Conservation (phyloP, 1,140 invertebrate species). For the Heliconius hewitsoni region DNA sequence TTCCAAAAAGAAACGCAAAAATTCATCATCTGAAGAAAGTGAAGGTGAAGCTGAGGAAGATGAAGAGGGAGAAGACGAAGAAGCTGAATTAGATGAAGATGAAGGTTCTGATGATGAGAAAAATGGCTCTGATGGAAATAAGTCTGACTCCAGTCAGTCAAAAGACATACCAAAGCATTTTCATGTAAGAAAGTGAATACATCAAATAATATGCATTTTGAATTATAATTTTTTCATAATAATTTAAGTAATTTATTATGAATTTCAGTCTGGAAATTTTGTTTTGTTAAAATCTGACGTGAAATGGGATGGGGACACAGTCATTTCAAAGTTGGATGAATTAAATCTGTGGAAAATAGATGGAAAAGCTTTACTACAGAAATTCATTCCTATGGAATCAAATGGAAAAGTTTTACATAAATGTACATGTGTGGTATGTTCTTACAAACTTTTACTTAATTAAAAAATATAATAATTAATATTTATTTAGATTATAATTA, state of each 20-base stretch:
- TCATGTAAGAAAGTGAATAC: slow-evolving; percentile 64
- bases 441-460: slow-evolving; percentile 8
- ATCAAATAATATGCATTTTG: not conserved
- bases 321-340: slow-evolving; percentile 79
- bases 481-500: slow-evolving; percentile 10
- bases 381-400: slow-evolving; percentile 88
- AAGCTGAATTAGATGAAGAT: slow-evolving; percentile 73
- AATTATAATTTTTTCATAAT: not conserved
- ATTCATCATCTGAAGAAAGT: slow-evolving; percentile 69
- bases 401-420: slow-evolving; percentile 87
- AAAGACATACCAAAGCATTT: slow-evolving; percentile 82
- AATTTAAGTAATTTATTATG: slow-evolving; percentile 12
- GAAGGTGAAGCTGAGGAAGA: slow-evolving; percentile 73
- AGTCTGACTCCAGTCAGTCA: slow-evolving; percentile 79
- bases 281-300: slow-evolving; percentile 86
- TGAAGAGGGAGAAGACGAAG: slow-evolving; percentile 73
- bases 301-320: slow-evolving; percentile 81
- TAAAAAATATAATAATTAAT: not conserved
- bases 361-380: slow-evolving; percentile 89
- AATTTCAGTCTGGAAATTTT: slow-evolving; percentile 85
- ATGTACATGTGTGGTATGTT: slow-evolving; percentile 88
- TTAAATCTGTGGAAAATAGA: slow-evolving; percentile 90
- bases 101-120: slow-evolving; percentile 81
- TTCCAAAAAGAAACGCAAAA: slow-evolving; percentile 74
- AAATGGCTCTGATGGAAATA: slow-evolving; percentile 80